Percentiles rank a stretch among this genome's conserved stretches.
These are phyloP conservation scores for Diachasmimorpha longicaudata DNA, from an alignment of 1,140 invertebrate genomes.

Conservation along the genomic window DNA sequence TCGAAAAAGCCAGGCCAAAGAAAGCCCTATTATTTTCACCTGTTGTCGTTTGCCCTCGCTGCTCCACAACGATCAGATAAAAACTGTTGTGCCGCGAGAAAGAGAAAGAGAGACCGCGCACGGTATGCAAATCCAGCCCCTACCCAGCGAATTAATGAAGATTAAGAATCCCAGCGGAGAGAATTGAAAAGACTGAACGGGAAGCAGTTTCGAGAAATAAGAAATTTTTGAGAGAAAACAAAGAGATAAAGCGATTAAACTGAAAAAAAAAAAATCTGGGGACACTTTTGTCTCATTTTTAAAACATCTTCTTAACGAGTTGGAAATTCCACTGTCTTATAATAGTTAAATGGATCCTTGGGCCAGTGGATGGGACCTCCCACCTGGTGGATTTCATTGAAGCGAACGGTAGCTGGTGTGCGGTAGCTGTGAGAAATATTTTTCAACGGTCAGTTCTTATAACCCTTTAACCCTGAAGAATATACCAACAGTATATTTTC, in stretches of 20 bases:
- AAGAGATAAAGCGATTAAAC: background rate
- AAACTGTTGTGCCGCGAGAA: slow-evolving; percentile 9
- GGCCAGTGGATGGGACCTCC: background rate
- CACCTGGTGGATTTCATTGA: background rate
- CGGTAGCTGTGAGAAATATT: slow-evolving; percentile 23
- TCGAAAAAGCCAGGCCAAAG: background rate
- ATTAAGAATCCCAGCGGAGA: slow-evolving; percentile 35
- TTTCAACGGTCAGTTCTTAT: background rate
- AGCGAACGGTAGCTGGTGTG: slow-evolving; percentile 15
- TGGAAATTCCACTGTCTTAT: slow-evolving; percentile 17
- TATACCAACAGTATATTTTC: background rate
- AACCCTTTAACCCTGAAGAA: slow-evolving; percentile 7
- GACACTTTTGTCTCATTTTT: slow-evolving; percentile 26
- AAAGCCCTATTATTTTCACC: slow-evolving; percentile 35
- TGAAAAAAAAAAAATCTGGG: background rate
- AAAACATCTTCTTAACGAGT: slow-evolving; percentile 37
- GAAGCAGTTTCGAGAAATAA: slow-evolving; percentile 14
- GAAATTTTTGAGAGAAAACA: slow-evolving; percentile 1
- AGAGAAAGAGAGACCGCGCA: background rate
- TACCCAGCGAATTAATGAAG: slow-evolving; percentile 36
- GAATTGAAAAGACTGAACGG: slow-evolving; percentile 24
- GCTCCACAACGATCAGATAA: slow-evolving; percentile 35
- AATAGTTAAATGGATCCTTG: background rate
- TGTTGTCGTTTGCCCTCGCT: slow-evolving; percentile 24
- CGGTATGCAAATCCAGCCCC: slow-evolving; percentile 34